A percentile compares a stretch with the other conserved stretches of the same genome.
phyloP scores from a whole-genome alignment of 2,888 invertebrate species.

The Phengaris arion region DNA sequence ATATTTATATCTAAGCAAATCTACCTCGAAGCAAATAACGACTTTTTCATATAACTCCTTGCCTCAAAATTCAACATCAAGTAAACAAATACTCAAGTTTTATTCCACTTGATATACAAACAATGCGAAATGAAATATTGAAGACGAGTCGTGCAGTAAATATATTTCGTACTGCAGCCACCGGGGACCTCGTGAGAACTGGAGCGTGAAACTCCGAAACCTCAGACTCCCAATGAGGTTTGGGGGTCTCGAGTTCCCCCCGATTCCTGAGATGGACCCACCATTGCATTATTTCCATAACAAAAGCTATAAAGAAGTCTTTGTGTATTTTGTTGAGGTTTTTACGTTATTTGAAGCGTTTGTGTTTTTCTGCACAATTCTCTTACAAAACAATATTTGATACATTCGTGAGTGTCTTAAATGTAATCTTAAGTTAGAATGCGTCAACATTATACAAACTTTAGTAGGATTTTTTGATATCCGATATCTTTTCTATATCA shows the following conservation, averaged over 20 bases:
- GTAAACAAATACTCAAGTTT: too few species aligned
- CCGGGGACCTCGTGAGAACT: not conserved
- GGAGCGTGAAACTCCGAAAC: constrained; percentile 11
- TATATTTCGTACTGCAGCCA: not conserved
- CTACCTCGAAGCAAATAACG: too few species aligned
- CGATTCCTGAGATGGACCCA: not conserved
- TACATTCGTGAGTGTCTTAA: not conserved
- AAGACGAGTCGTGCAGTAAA: not conserved
- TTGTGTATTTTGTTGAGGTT: not conserved
- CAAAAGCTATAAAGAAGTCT: not conserved
- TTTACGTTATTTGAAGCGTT: constrained; percentile 2
- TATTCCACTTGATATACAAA: not conserved
- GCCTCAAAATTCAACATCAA: too few species aligned
- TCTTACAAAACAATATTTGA: not conserved
- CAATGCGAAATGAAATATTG: constrained; percentile 11
- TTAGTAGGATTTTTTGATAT: too few species aligned
- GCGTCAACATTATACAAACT: not conserved
- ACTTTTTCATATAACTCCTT: too few species aligned
- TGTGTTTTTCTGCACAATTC: not conserved
- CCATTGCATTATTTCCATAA: constrained; percentile 9
- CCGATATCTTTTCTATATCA: too few species aligned
- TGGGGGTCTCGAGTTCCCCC: not conserved
- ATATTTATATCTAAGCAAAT: too few species aligned
- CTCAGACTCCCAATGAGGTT: not conserved
- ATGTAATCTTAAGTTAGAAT: not conserved